phyloP scores from a whole-genome alignment of 2,113 vertebrate genomes.

The Thryonomys swinderianus region DNA sequence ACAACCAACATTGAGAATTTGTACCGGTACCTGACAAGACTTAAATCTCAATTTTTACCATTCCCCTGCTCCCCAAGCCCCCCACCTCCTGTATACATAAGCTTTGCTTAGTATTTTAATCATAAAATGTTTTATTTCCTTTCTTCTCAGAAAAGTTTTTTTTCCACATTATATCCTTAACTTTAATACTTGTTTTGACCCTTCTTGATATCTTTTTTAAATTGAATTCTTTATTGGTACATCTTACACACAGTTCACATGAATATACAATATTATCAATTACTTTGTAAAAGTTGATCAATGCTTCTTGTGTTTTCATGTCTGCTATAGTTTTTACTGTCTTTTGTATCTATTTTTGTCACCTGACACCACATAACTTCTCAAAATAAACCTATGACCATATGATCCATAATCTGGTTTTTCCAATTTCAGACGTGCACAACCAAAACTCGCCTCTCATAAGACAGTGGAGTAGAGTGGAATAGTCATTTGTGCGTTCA shows the following conservation, averaged over 20 bases:
- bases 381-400: slow-evolving; percentile 13
- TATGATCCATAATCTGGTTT: slow-evolving; percentile 2
- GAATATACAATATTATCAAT: not conserved
- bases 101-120: too few relatives aligned
- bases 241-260: too few relatives aligned
- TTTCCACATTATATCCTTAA: slow-evolving; percentile 5
- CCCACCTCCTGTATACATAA: too few relatives aligned
- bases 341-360: slow-evolving; percentile 46
- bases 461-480: too few relatives aligned
- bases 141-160: slow-evolving; percentile 23
- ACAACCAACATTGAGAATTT: too few relatives aligned
- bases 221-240: too few relatives aligned
- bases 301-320: not conserved
- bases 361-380: slow-evolving; percentile 16
- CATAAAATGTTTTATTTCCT: too few relatives aligned
- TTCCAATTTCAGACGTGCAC: slow-evolving; percentile 13
- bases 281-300: slow-evolving; percentile 25
- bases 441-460: slow-evolving; percentile 19
- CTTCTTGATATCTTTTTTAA: not conserved
- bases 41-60: too few relatives aligned
- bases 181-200: not conserved
- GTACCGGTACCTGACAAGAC: too few relatives aligned
- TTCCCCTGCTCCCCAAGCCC: too few relatives aligned
- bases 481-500: slow-evolving; percentile 17
- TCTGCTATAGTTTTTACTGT: not conserved